Conservation (phyloP, 1,140 invertebrate genomes). For the Dryas iulia region DNA sequence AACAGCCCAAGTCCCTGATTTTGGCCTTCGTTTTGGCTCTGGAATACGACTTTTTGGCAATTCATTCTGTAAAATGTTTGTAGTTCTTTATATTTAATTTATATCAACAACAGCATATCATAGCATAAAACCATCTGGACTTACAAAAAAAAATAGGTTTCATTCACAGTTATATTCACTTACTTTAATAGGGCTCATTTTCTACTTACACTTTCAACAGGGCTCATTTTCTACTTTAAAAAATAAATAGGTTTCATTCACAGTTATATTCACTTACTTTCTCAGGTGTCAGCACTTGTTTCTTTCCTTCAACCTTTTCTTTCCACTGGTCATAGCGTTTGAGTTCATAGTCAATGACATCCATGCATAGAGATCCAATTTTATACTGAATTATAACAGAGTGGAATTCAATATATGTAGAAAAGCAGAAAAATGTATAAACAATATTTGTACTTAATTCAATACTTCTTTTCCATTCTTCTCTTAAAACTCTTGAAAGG, state of each 20-base stretch:
- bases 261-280: slow-evolving; percentile 59
- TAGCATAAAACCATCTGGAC: neutral
- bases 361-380: slow-evolving; percentile 97
- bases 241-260: too few species aligned
- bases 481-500: slow-evolving; percentile 94
- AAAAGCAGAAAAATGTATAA: slow-evolving; percentile 98
- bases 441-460: slow-evolving; percentile 98
- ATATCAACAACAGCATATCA: neutral
- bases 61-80: slow-evolving; percentile 74
- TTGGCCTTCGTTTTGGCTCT: slow-evolving; percentile 84
- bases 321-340: slow-evolving; percentile 96
- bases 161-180: too few species aligned
- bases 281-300: slow-evolving; percentile 69
- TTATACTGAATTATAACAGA: slow-evolving; percentile 87
- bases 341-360: slow-evolving; percentile 96
- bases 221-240: slow-evolving; percentile 59
- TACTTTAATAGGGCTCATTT: too few species aligned
- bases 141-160: too few species aligned
- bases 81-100: too few species aligned
- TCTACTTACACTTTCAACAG: slow-evolving; percentile 72
- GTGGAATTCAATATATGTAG: slow-evolving; percentile 97
- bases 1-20: slow-evolving; percentile 84
- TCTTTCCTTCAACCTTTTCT: slow-evolving; percentile 90
- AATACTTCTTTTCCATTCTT: slow-evolving; percentile 98
- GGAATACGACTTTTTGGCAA: slow-evolving; percentile 84